These are phyloP conservation scores for Lysandra bellargus DNA, from an alignment of 2,888 invertebrate genomes.

Conservation along the genomic window DNA sequence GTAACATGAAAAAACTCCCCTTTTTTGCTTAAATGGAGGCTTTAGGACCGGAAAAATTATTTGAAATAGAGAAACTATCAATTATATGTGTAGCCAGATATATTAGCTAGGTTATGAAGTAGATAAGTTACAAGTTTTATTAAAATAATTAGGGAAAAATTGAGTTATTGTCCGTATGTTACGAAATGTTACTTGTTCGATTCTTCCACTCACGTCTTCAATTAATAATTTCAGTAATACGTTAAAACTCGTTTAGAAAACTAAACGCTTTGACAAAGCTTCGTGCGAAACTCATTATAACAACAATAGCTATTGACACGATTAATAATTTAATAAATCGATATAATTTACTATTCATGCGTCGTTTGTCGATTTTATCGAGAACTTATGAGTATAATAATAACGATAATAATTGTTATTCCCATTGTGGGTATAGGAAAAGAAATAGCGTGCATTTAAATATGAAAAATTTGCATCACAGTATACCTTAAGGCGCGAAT, in stretches of 20 bases:
- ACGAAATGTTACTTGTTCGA: too few relatives aligned
- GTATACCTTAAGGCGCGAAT: conserved; percentile 41
- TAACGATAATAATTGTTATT: conserved; percentile 40
- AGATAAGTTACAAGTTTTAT: too few relatives aligned
- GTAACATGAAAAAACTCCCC: too few relatives aligned
- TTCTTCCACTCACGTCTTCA: too few relatives aligned
- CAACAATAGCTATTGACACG: conserved; percentile 9
- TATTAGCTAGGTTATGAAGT: too few relatives aligned
- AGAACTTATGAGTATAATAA: conserved; percentile 37
- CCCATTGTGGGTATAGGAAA: conserved; percentile 44
- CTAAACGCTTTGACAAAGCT: background rate
- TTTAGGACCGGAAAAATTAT: too few relatives aligned
- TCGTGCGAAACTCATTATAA: background rate
- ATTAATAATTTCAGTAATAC: background rate
- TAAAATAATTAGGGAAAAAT: too few relatives aligned
- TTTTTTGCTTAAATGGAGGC: too few relatives aligned
- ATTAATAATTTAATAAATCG: conserved; percentile 14
- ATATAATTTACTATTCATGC: conserved; percentile 25
- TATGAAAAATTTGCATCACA: conserved; percentile 44
- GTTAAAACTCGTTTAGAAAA: background rate
- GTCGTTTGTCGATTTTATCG: conserved; percentile 37
- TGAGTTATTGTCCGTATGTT: too few relatives aligned
- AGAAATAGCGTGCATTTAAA: conserved; percentile 45
- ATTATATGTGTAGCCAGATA: too few relatives aligned
- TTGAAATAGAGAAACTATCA: too few relatives aligned